These are phyloP conservation scores for Polyodon spathula DNA, from an alignment of 2,113 vertebrate species.

Conservation along the genomic window DNA sequence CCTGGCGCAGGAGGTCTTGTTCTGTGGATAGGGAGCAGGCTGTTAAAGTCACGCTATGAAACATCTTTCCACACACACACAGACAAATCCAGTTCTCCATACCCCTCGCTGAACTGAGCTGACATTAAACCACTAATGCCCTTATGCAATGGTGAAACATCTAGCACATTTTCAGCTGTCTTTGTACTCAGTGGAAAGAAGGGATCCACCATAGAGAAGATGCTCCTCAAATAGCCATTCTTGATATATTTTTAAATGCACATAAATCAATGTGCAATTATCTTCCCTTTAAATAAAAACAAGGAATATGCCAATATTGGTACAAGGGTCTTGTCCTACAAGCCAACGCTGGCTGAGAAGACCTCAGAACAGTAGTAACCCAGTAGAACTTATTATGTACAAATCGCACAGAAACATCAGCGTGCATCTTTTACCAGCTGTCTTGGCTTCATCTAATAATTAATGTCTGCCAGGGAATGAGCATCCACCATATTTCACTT, in stretches of 20 bases:
- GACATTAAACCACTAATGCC: slow-evolving; percentile 21
- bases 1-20: slow-evolving; percentile 93
- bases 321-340: no score
- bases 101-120: slow-evolving; percentile 10
- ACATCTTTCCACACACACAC: neutral
- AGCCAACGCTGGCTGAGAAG: no score
- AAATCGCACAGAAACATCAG: no score
- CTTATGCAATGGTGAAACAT: neutral
- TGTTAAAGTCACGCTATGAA: slow-evolving; percentile 16
- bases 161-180: neutral
- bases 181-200: neutral
- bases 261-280: no score
- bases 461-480: slow-evolving; percentile 1
- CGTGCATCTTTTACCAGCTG: slow-evolving; percentile 1
- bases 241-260: no score
- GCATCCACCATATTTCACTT: neutral
- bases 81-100: neutral
- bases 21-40: slow-evolving; percentile 50
- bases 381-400: no score
- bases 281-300: no score
- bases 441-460: neutral
- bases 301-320: no score
- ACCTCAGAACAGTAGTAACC: no score
- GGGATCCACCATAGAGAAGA: neutral
- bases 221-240: no score